A percentile compares a stretch with the other conserved stretches of the same genome.
phyloP scores from a whole-genome alignment of 30 jellyfish, hydroid and myxozoan species.

The Sanderia malayensis region DNA sequence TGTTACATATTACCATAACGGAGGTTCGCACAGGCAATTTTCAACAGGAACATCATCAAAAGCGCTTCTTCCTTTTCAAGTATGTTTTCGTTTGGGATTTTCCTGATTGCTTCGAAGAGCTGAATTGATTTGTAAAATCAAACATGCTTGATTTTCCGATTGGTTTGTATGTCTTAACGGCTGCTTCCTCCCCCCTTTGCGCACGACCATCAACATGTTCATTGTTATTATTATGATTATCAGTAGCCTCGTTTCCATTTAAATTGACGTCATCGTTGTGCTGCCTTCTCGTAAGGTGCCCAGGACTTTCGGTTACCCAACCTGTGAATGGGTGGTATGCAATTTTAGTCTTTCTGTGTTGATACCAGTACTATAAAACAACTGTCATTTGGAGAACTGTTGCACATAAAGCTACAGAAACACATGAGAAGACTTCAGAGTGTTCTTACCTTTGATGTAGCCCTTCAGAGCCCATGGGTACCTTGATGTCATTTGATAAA shows the following conservation, averaged over 20 bases:
- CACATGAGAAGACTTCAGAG: too few relatives aligned
- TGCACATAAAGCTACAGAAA: too few relatives aligned
- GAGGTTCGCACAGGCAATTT: too few relatives aligned
- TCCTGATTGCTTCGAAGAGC: neutral
- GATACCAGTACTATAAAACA: too few relatives aligned
- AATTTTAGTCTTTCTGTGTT: too few relatives aligned
- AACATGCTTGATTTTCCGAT: conserved; percentile 14
- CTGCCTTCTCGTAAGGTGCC: conserved; percentile 13
- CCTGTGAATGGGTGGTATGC: too few relatives aligned
- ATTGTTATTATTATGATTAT: too few relatives aligned
- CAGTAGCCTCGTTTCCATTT: conserved; percentile 7
- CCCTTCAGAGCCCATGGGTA: too few relatives aligned
- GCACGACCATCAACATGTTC: neutral
- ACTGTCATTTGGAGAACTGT: too few relatives aligned
- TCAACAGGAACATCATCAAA: neutral
- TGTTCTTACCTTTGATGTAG: too few relatives aligned
- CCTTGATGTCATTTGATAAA: too few relatives aligned
- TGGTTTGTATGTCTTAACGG: conserved; percentile 26
- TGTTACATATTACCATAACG: too few relatives aligned
- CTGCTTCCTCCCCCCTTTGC: neutral
- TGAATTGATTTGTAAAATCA: conserved; percentile 30
- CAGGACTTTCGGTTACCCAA: conserved; percentile 32
- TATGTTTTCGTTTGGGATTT: neutral
- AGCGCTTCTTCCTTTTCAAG: neutral
- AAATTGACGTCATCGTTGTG: neutral